Conservation (phyloP, 2,797 vertebrate genomes). For the Benthosema pterotum region DNA sequence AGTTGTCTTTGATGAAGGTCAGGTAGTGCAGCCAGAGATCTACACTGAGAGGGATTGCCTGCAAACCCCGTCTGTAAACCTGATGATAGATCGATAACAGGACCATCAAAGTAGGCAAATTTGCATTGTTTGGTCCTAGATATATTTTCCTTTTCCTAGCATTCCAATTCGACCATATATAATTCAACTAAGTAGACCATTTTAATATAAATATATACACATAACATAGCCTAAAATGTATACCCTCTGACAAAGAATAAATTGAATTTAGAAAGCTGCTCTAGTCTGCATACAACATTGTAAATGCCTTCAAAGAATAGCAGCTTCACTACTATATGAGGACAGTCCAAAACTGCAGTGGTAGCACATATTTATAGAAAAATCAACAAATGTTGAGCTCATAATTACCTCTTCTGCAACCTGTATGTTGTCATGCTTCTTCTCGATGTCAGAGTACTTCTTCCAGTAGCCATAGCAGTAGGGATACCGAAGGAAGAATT, state of each 20-base stretch:
- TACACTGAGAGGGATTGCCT: slow-evolving; percentile 97
- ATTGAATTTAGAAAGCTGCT: no score
- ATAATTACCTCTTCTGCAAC: slow-evolving; percentile 93
- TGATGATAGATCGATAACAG: slow-evolving; percentile 53
- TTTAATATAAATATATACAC: no score
- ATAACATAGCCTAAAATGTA: no score
- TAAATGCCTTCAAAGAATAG: not conserved
- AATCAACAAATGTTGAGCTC: not conserved
- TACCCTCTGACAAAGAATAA: no score
- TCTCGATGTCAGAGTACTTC: slow-evolving; percentile 97
- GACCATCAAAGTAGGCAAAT: not conserved
- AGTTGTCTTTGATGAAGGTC: slow-evolving; percentile 93
- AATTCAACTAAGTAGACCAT: no score
- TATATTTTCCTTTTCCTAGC: no score
- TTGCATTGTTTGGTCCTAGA: no score
- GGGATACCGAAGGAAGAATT: slow-evolving; percentile 93
- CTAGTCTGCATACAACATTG: not conserved
- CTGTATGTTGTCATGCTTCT: slow-evolving; percentile 88
- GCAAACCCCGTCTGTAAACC: slow-evolving; percentile 96
- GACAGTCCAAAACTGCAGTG: no score
- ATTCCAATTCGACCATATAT: no score
- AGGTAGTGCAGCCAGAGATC: slow-evolving; percentile 99
- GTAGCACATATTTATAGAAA: not conserved
- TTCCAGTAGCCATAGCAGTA: slow-evolving; percentile 99
- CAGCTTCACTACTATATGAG: not conserved